Conservation (phyloP, 2,888 invertebrate species). For the Brachynemurus nebulosus region DNA sequence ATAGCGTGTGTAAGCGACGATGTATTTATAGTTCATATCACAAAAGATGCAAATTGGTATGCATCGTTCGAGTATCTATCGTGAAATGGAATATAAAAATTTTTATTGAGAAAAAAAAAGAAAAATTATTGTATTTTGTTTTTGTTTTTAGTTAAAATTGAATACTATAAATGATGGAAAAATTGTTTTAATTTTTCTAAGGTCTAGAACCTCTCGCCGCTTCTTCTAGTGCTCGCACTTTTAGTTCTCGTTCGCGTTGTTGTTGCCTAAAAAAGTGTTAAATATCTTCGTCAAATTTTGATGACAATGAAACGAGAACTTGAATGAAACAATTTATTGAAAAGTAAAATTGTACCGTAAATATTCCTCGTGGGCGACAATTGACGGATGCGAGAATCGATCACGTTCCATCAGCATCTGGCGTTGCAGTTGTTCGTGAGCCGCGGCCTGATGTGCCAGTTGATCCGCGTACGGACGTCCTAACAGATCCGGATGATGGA, state of each 20-base stretch:
- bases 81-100: too few species aligned
- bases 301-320: not conserved
- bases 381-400: conserved; percentile 48
- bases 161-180: too few species aligned
- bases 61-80: too few species aligned
- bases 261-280: conserved; percentile 37
- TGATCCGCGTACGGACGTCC: conserved; percentile 72
- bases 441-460: conserved; percentile 62
- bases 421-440: conserved; percentile 75
- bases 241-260: conserved; percentile 73
- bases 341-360: conserved; percentile 34
- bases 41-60: too few species aligned
- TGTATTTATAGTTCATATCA: too few species aligned
- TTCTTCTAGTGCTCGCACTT: conserved; percentile 74
- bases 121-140: too few species aligned
- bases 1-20: too few species aligned
- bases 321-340: not conserved
- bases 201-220: conserved; percentile 60
- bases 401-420: conserved; percentile 75
- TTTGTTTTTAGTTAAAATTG: too few species aligned
- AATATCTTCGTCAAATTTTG: conserved; percentile 5
- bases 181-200: conserved; percentile 26
- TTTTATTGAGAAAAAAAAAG: too few species aligned
- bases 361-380: conserved; percentile 52
- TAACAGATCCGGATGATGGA: conserved; percentile 65